These are phyloP conservation scores for Ctenosaura bakeri DNA, from an alignment of 2,797 vertebrate genomes.

Conservation along the genomic window DNA sequence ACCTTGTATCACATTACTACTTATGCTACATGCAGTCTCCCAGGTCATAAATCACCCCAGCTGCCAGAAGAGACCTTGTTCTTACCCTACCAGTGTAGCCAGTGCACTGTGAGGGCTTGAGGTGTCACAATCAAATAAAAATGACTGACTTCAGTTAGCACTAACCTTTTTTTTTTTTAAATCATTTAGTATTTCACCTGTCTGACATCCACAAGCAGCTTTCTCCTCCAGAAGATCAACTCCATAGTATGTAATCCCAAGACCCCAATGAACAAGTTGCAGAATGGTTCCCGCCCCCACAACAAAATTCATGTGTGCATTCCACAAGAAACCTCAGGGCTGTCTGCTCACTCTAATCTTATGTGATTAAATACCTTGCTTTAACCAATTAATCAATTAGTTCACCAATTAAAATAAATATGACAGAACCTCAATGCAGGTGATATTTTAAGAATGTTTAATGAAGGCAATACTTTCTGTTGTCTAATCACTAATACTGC, in stretches of 20 bases:
- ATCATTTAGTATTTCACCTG: conserved; percentile 37
- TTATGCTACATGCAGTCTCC: conserved; percentile 56
- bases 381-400: conserved; percentile 47
- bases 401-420: conserved; percentile 48
- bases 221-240: conserved; percentile 24
- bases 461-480: conserved; percentile 21
- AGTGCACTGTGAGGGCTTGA: background rate
- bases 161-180: background rate
- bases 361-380: conserved; percentile 46
- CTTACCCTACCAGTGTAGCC: conserved; percentile 4
- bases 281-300: background rate
- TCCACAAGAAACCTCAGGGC: background rate
- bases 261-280: background rate
- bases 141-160: background rate
- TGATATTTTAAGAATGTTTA: conserved; percentile 33
- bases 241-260: conserved; percentile 34
- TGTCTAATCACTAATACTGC: conserved; percentile 9
- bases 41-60: conserved; percentile 69
- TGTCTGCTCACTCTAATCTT: conserved; percentile 14
- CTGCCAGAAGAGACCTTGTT: conserved; percentile 63
- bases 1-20: conserved; percentile 72
- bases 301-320: conserved; percentile 3
- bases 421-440: conserved; percentile 38
- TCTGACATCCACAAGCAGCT: conserved; percentile 12
- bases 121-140: conserved; percentile 26